Evolutionary conservation across 2,797 vertebrate genomes (phyloP).

Genomic region (Todus mexicanus): DNA sequence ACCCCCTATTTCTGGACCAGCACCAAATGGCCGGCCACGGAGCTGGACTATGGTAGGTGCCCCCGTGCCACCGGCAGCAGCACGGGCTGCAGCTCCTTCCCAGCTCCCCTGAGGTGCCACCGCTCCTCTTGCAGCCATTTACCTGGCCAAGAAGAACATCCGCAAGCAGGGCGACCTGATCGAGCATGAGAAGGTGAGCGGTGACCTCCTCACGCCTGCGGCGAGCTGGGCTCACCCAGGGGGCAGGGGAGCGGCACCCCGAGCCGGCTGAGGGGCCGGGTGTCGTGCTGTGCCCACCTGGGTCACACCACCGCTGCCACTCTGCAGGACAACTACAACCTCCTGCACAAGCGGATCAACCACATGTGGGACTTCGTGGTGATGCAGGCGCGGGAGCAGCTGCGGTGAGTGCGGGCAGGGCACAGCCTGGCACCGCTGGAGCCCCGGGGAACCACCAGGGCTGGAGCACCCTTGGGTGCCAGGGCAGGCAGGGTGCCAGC

Average conservation of each 20-base stretch:
- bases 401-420: slow-evolving; percentile 77
- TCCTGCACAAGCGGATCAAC: slow-evolving; percentile 89
- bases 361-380: slow-evolving; percentile 96
- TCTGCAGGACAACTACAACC: slow-evolving; percentile 85
- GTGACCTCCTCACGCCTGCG: background rate
- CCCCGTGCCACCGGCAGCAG: accelerated
- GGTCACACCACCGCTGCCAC: background rate
- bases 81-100: background rate
- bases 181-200: slow-evolving; percentile 88
- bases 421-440: background rate
- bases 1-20: slow-evolving; percentile 95
- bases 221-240: background rate
- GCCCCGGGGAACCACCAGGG: background rate
- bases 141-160: slow-evolving; percentile 95
- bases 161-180: slow-evolving; percentile 87
- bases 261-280: accelerated
- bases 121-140: slow-evolving; percentile 80
- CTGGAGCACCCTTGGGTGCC: background rate
- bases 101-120: background rate
- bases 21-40: slow-evolving; percentile 86
- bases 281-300: accelerated
- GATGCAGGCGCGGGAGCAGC: slow-evolving; percentile 94
- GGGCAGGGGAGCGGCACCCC: accelerated
- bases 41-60: slow-evolving; percentile 90
- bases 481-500: background rate